These are phyloP conservation scores for Aleiodes leptofemur DNA, from an alignment of 2,888 invertebrate genomes.

Conservation along the genomic window DNA sequence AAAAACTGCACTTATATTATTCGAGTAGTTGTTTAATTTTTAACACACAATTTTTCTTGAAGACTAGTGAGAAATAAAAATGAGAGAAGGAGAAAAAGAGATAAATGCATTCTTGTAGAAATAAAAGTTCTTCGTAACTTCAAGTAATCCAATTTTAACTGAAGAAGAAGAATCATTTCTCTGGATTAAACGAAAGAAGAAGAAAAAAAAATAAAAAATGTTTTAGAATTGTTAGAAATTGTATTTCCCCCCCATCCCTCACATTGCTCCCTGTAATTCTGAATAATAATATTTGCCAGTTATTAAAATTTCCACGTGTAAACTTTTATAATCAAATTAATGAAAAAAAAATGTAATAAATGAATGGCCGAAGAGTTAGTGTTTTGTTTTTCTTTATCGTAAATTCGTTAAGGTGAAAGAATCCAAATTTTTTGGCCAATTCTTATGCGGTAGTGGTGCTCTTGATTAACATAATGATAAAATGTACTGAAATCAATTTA, in stretches of 20 bases:
- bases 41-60: slow-evolving; percentile 47
- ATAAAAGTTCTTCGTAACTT: background rate
- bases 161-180: background rate
- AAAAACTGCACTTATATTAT: slow-evolving; percentile 40
- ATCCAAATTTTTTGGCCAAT: slow-evolving; percentile 19
- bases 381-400: background rate
- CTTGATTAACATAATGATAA: background rate
- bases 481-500: background rate
- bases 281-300: background rate
- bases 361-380: slow-evolving; percentile 10
- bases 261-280: background rate
- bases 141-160: slow-evolving; percentile 22
- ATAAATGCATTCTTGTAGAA: background rate
- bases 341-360: slow-evolving; percentile 10
- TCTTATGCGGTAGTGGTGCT: slow-evolving; percentile 14
- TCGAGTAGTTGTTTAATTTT: slow-evolving; percentile 56
- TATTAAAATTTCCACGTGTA: slow-evolving; percentile 22
- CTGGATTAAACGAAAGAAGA: background rate
- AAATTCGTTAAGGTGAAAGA: background rate
- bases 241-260: background rate
- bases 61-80: background rate
- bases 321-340: slow-evolving; percentile 33
- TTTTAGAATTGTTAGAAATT: slow-evolving; percentile 23
- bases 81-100: background rate
- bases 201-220: background rate